phyloP scores from a whole-genome alignment of 2,888 invertebrate species.

The Volucella zonaria region DNA sequence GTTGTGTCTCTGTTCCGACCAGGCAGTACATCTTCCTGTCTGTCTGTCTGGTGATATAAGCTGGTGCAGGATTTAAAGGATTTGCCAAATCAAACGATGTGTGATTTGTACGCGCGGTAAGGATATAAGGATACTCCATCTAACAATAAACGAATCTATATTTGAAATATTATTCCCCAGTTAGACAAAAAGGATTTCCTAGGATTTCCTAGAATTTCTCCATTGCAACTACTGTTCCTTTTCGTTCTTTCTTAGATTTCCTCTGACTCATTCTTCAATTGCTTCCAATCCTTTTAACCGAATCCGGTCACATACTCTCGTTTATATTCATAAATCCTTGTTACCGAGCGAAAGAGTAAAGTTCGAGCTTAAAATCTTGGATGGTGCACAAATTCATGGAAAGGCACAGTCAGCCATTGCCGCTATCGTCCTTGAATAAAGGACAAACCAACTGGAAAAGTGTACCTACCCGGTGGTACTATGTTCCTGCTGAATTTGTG shows the following conservation, averaged over 20 bases:
- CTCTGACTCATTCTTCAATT: no score
- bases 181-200: slow-evolving; percentile 70
- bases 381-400: slow-evolving; percentile 1
- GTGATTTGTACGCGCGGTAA: slow-evolving; percentile 69
- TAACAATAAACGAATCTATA: slow-evolving; percentile 60
- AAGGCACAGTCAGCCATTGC: slow-evolving; percentile 16
- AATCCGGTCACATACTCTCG: slow-evolving; percentile 48
- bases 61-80: slow-evolving; percentile 68
- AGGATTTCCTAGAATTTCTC: slow-evolving; percentile 11
- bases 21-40: slow-evolving; percentile 69
- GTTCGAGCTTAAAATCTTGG: no score
- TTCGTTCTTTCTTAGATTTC: not conserved
- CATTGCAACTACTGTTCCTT: not conserved
- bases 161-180: slow-evolving; percentile 68
- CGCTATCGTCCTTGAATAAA: slow-evolving; percentile 81
- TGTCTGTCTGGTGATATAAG: slow-evolving; percentile 62
- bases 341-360: slow-evolving; percentile 38
- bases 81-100: slow-evolving; percentile 73
- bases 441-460: slow-evolving; percentile 80
- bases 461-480: slow-evolving; percentile 46
- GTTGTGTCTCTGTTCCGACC: slow-evolving; percentile 25
- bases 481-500: slow-evolving; percentile 3
- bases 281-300: not conserved
- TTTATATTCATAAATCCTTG: slow-evolving; percentile 70
- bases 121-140: slow-evolving; percentile 54